These are phyloP conservation scores for Aphaenogaster rudis DNA, from an alignment of 1,140 invertebrate species.

Conservation along the genomic window DNA sequence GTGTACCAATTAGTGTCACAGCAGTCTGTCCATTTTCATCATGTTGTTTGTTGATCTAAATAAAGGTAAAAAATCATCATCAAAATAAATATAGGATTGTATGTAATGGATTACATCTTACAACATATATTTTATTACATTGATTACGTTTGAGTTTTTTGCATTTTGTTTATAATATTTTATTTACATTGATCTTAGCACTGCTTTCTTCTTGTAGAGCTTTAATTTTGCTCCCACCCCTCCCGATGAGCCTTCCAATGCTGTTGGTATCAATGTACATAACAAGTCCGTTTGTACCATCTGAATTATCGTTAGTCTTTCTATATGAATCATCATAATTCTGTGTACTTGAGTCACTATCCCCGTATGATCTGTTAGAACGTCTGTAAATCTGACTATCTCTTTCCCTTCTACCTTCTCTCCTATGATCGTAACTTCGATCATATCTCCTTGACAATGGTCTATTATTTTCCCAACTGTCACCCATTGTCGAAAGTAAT, in stretches of 20 bases:
- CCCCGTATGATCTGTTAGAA: background rate
- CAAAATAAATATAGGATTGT: background rate
- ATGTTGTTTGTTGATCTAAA: constrained; percentile 79
- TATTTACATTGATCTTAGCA: constrained; percentile 87
- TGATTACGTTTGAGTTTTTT: constrained; percentile 80
- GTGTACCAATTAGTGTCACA: constrained; percentile 87
- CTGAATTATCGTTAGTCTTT: background rate
- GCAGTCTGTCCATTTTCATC: constrained; percentile 81
- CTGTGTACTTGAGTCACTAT: background rate
- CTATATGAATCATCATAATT: background rate
- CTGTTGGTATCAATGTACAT: constrained; percentile 74
- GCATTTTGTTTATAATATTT: background rate
- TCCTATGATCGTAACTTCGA: background rate
- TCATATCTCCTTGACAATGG: background rate
- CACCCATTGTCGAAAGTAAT: constrained; percentile 9
- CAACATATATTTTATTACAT: constrained; percentile 78
- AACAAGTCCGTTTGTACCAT: background rate
- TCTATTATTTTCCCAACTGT: background rate
- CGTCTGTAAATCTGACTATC: background rate
- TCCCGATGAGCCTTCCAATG: constrained; percentile 88
- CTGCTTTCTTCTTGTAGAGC: constrained; percentile 90
- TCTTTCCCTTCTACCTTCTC: background rate
- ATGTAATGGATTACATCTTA: constrained; percentile 2
- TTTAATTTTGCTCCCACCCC: constrained; percentile 92
- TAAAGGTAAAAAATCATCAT: constrained; percentile 41